Base-by-base conservation (phyloP, 1,140 invertebrate species). In the Oncopodura yosiiana region DNA sequence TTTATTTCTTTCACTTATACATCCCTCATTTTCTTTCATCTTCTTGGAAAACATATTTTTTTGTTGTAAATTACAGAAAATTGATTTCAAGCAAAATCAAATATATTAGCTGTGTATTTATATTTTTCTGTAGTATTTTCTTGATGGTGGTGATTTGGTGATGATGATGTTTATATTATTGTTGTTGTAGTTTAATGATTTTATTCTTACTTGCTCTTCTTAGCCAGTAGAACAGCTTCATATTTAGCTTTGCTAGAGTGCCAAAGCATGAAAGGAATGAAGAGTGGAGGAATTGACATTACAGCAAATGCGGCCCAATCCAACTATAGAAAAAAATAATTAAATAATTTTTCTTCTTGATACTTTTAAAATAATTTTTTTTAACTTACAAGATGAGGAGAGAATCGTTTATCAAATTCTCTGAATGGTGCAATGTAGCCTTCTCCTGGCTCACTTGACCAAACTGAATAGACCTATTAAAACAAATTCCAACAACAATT, bases 321-420 rank as follows among this genome's bases (percentile, higher is more conserved):
- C 49, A 94, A 67, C 82, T 86, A 68, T 50, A 77, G 77, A 64
- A 49, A 49, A 63, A 66, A 62, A 53, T 51, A 45, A 56, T 39
- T 49, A 11, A 42, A 38, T 39, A 37, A 48, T 49, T n/a, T n/a
- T n/a, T n/a, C n/a, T n/a, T n/a, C n/a, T n/a, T 48, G 12, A 24
- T 44, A 23, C 12, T 16, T 39, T 29, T 24, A 42, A 38, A 32
- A 26, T 34, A 39, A 36, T 16, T 3, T 59, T 26, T 36, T 19
- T 30, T 50, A 37, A 74, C 74, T 78, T 77, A 84, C 85, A 67
- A 92, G 83, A 75, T 96, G 94, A 29, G 92, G 93, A 49, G 93
- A 97, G 75, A 98, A 99, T 69, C 92, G 90, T 69, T 94, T 89
- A 70, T 98, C 91, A 70, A 92, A 99, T 71, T 98, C 94, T 67